Evolutionary conservation across 2,797 vertebrate species (phyloP).

Genomic region (Enteromius mattozi): DNA sequence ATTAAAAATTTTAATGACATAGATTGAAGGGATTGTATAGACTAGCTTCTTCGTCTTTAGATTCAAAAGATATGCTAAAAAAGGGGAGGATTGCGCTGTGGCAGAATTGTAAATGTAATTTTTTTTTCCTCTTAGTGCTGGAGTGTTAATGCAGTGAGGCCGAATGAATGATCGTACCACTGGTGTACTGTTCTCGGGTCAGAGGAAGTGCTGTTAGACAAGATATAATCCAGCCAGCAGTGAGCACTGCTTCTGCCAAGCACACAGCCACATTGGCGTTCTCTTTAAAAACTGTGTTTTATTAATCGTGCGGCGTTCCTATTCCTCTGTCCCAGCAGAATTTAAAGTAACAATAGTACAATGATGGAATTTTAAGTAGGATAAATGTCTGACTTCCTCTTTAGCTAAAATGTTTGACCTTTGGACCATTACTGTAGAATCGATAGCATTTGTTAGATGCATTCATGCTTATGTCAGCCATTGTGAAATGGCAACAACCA

Average conservation of each 20-base stretch:
- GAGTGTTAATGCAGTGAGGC: conserved; percentile 30
- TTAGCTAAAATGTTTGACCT: conserved; percentile 46
- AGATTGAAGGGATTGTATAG: not conserved
- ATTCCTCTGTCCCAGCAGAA: conserved; percentile 43
- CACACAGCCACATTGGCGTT: conserved; percentile 42
- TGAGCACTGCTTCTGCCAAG: conserved; percentile 25
- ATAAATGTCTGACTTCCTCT: conserved; percentile 27
- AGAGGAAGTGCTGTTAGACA: conserved; percentile 41
- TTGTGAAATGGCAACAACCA: conserved; percentile 36
- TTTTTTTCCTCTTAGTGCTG: conserved; percentile 25
- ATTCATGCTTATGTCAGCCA: conserved; percentile 49
- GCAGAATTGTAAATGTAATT: conserved; percentile 9
- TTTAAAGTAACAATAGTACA: conserved; percentile 52
- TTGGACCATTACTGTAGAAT: conserved; percentile 40
- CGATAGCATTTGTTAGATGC: conserved; percentile 25
- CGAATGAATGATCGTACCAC: conserved; percentile 30
- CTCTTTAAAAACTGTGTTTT: conserved; percentile 50
- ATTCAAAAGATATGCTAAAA: conserved; percentile 1
- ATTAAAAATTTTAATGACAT: conserved; percentile 32
- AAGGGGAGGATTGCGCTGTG: conserved; percentile 9
- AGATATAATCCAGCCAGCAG: conserved; percentile 33
- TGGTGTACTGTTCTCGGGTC: conserved; percentile 36
- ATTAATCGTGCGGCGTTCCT: conserved; percentile 53
- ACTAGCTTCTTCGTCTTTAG: conserved; percentile 1
- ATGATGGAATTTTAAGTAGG: conserved; percentile 53